Percentiles rank a stretch among this genome's conserved stretches.
Evolutionary conservation across 2,888 invertebrate species (phyloP).

Genomic region (Drosophila neonasuta): DNA sequence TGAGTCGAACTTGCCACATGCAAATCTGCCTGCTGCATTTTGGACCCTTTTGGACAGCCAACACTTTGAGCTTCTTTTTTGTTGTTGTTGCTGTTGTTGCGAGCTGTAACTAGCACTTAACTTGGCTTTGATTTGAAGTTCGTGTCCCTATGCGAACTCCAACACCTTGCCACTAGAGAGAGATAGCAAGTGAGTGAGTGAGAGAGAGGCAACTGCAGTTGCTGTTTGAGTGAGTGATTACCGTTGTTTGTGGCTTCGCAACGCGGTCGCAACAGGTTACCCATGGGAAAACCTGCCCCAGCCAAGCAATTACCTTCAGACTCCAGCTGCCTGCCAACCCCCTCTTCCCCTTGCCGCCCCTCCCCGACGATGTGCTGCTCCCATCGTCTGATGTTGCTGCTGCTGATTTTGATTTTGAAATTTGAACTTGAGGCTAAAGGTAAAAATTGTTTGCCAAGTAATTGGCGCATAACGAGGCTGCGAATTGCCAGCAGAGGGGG

Average conservation of each 20-base stretch:
- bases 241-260: constrained; percentile 43
- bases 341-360: background rate
- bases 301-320: constrained; percentile 63
- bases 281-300: constrained; percentile 72
- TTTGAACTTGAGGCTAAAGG: constrained; percentile 83
- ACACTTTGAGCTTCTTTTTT: constrained; percentile 42
- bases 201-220: constrained; percentile 15
- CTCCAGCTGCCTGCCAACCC: constrained; percentile 2
- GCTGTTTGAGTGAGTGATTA: constrained; percentile 74
- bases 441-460: constrained; percentile 82
- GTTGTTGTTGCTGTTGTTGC: background rate
- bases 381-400: constrained; percentile 29
- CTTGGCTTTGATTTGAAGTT: constrained; percentile 80
- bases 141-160: constrained; percentile 79
- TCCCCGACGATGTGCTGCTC: background rate
- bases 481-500: constrained; percentile 30
- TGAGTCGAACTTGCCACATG: constrained; percentile 42
- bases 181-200: background rate
- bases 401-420: constrained; percentile 80
- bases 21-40: constrained; percentile 36
- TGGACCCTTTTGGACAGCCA: constrained; percentile 59
- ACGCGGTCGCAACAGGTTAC: constrained; percentile 76
- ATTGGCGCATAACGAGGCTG: constrained; percentile 78
- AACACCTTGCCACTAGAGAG: constrained; percentile 66
- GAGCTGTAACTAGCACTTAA: constrained; percentile 72